Evolutionary conservation across 2,888 invertebrate species (phyloP).

Genomic region (Drosophila falleni): DNA sequence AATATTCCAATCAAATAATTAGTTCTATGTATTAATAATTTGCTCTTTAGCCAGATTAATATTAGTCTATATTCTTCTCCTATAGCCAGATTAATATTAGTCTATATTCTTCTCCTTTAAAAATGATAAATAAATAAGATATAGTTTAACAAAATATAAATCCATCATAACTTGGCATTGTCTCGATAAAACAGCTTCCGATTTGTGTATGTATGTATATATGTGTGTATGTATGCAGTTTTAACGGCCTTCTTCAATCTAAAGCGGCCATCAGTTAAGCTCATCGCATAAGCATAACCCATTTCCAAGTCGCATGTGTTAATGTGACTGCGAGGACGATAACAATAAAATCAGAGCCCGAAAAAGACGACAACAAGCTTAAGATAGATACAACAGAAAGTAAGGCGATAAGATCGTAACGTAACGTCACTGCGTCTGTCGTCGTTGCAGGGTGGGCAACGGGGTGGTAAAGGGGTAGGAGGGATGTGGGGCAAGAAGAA

Average conservation of each 20-base stretch:
- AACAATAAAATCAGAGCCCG: constrained; percentile 54
- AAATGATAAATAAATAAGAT: no score
- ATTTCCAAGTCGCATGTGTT: constrained; percentile 72
- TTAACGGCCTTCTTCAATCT: constrained; percentile 14
- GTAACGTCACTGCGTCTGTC: constrained; percentile 51
- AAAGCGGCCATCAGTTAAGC: constrained; percentile 46
- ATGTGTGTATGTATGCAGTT: background rate
- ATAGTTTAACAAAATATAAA: background rate
- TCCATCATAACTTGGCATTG: background rate
- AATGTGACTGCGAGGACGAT: constrained; percentile 71
- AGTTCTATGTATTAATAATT: no score
- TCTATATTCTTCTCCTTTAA: no score
- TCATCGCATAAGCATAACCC: constrained; percentile 57
- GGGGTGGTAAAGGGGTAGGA: background rate
- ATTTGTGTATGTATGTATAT: background rate
- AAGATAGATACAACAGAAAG: constrained; percentile 71
- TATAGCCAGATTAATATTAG: no score
- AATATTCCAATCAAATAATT: no score
- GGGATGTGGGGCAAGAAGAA: background rate
- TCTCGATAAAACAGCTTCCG: background rate
- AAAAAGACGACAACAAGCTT: constrained; percentile 64
- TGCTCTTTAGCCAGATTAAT: no score
- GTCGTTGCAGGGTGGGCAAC: constrained; percentile 7
- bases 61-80: no score
- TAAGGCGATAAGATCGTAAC: constrained; percentile 69